Conservation (phyloP, 53 echinoderm and acorn worm species). For the Temnopleurus reevesii region DNA sequence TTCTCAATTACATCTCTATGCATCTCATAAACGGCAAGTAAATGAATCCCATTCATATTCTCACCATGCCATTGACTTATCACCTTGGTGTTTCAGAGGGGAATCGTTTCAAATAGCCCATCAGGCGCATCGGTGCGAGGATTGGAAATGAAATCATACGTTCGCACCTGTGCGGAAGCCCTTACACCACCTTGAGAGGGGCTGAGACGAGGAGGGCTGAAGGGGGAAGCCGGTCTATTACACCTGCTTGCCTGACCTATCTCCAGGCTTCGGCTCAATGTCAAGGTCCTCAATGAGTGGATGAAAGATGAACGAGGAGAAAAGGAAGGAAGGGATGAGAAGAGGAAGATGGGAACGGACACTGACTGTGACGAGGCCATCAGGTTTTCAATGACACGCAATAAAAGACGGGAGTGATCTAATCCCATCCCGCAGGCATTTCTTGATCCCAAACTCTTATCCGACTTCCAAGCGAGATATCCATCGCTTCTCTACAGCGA, state of each 20-base stretch:
- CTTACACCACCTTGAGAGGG: not conserved
- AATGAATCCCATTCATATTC: not conserved
- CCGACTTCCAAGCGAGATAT: not conserved
- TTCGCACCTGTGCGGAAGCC: constrained; percentile 17
- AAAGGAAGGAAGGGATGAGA: constrained; percentile 29
- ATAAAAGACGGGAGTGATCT: constrained; percentile 19
- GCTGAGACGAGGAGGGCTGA: not conserved
- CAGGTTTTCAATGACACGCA: constrained; percentile 16
- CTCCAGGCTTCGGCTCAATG: constrained; percentile 17
- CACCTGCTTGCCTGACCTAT: constrained; percentile 30
- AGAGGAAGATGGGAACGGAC: constrained; percentile 6
- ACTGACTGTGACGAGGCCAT: constrained; percentile 24
- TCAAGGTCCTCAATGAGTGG: not conserved
- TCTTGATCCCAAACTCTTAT: constrained; percentile 7
- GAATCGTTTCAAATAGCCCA: constrained; percentile 16
- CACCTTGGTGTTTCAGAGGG: not conserved
- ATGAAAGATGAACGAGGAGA: not conserved
- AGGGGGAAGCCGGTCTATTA: not conserved
- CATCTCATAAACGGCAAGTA: too few species aligned
- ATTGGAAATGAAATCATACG: constrained; percentile 5
- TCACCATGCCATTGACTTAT: not conserved
- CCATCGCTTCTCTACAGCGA: not conserved
- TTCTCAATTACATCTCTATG: too few species aligned
- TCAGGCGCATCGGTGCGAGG: not conserved
- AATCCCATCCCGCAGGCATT: constrained; percentile 10